These are phyloP conservation scores for Tenodera sinensis DNA, from an alignment of 2,888 invertebrate species.

Conservation along the genomic window DNA sequence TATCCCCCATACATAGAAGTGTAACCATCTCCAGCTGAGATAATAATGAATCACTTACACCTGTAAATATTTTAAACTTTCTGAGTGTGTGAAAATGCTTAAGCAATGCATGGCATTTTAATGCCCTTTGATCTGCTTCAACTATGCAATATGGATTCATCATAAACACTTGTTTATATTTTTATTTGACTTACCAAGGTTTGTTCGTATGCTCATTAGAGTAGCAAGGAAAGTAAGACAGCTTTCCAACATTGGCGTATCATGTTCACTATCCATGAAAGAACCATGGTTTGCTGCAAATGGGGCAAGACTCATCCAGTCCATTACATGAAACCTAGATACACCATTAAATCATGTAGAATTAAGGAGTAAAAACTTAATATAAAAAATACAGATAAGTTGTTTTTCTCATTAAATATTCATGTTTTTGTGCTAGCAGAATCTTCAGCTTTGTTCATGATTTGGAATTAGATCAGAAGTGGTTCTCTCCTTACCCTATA, in stretches of 20 bases:
- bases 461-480: too few relatives aligned
- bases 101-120: too few relatives aligned
- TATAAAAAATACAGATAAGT: too few relatives aligned
- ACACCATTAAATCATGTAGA: background rate
- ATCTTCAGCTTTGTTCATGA: too few relatives aligned
- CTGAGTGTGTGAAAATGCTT: background rate
- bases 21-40: slow-evolving; percentile 90
- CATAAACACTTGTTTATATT: background rate
- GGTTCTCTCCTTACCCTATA: too few relatives aligned
- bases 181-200: slow-evolving; percentile 60
- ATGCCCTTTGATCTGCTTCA: background rate
- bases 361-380: background rate
- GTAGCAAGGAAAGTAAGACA: slow-evolving; percentile 88
- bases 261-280: slow-evolving; percentile 70
- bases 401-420: too few relatives aligned
- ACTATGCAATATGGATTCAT: background rate
- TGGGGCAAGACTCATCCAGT: slow-evolving; percentile 78
- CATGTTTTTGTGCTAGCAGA: too few relatives aligned
- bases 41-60: slow-evolving; percentile 58
- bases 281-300: slow-evolving; percentile 60
- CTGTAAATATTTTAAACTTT: slow-evolving; percentile 41
- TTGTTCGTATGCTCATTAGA: slow-evolving; percentile 81
- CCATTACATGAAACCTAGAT: slow-evolving; percentile 76
- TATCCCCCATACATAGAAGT: slow-evolving; percentile 86
- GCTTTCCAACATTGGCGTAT: slow-evolving; percentile 88